These are phyloP conservation scores for Hofmannophila pseudospretella DNA, from an alignment of 2,888 invertebrate genomes.

Conservation along the genomic window DNA sequence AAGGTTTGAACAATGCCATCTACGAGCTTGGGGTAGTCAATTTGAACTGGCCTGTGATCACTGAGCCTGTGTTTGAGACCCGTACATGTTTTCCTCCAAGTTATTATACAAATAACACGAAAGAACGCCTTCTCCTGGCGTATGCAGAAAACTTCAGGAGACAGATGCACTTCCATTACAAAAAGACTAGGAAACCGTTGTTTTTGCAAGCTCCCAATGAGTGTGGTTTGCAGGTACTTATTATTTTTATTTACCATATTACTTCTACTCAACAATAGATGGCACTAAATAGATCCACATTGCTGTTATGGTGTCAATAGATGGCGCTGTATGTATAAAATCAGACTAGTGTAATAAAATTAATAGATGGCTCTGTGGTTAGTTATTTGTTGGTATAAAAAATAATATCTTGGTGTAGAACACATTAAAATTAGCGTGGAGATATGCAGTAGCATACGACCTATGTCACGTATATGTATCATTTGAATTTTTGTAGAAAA, in stretches of 20 bases:
- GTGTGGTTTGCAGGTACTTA: slow-evolving; percentile 83
- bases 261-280: too few species aligned
- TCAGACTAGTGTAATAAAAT: slow-evolving; percentile 3
- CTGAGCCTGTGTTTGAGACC: slow-evolving; percentile 75
- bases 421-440: too few species aligned
- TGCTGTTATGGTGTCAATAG: not conserved
- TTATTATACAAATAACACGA: slow-evolving; percentile 81
- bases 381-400: too few species aligned
- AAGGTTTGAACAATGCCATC: slow-evolving; percentile 77
- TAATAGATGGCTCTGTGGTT: slow-evolving; percentile 25
- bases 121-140: slow-evolving; percentile 84
- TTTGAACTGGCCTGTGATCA: slow-evolving; percentile 80
- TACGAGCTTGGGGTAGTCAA: slow-evolving; percentile 80
- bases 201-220: slow-evolving; percentile 86
- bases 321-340: slow-evolving; percentile 2
- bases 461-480: too few species aligned
- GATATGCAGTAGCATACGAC: too few species aligned
- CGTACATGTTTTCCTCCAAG: slow-evolving; percentile 79
- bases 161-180: slow-evolving; percentile 79
- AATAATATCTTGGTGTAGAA: too few species aligned
- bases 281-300: too few species aligned
- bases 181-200: slow-evolving; percentile 79
- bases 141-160: slow-evolving; percentile 88
- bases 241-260: too few species aligned
- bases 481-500: slow-evolving; percentile 82